Evolutionary conservation across 2,797 vertebrate species (phyloP), one percentile per base, ranked within the genome.

Genomic region (Acestrorhynchus altus): DNA sequence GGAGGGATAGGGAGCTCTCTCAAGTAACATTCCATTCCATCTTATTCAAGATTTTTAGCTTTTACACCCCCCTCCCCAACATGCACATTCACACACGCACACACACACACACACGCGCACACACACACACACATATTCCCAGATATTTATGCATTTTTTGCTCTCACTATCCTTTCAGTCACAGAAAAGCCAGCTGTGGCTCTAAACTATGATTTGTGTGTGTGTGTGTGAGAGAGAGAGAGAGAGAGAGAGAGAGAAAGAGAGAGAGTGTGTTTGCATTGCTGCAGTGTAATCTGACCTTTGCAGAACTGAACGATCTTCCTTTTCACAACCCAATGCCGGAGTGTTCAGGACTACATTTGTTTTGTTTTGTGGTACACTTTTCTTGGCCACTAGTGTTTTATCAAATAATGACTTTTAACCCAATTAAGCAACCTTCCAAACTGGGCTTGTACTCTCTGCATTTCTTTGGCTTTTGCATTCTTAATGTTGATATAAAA

Each of bases 381-480:
- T 57, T 84, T 80, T 84, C 71, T 83, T 52, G 64, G 82, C 77
- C 87, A 84, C 79, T 56, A 66, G 77, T 52, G 24, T 76, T 75
- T 81, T 68, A 52, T 46, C 71, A 31, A 56, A 80, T 88, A 35
- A 72, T 76, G 79, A 22, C 40, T 84, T 80, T 83, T 76, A 71
- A 69, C 76, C 70, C 82, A 72, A 68, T 77, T 81, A 77, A 82
- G 57, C 78, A 74, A 68, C 75, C 78, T 84, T 88, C 82, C 77
- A 85, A 78, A 79, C 83, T 83, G 81, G 85, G 87, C 87, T 90
- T 83, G 85, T 88, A 81, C 85, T 87, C 86, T 89, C 86, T 89
- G 87, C 60, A 84, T 91, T 92, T 91, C 89, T 89, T 89, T 88
- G 63, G 85, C 88, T 87, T 92, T 91, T 88, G 86, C 90, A 91